These are phyloP conservation scores for Perizoma flavofasciatum DNA, from an alignment of 2,888 invertebrate species.

Conservation along the genomic window DNA sequence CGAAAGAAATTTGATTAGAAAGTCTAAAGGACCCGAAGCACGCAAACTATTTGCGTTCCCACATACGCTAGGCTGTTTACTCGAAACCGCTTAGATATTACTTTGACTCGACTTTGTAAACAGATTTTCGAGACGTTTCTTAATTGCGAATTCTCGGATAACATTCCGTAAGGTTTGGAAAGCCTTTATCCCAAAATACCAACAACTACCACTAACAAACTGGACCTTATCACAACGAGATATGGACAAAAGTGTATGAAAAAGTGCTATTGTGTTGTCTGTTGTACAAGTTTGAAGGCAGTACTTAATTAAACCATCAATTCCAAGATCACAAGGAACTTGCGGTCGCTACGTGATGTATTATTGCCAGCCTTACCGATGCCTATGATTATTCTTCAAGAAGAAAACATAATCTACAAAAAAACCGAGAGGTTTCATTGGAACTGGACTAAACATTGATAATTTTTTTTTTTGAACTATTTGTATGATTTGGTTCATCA, in stretches of 20 bases:
- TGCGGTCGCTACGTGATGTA: conserved; percentile 52
- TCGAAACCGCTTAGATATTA: conserved; percentile 37
- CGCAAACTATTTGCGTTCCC: conserved; percentile 49
- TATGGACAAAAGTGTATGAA: conserved; percentile 21
- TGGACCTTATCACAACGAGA: conserved; percentile 19
- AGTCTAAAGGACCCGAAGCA: conserved; percentile 42
- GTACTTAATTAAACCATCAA: conserved; percentile 75
- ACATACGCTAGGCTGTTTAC: conserved; percentile 36
- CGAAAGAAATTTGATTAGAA: conserved; percentile 38
- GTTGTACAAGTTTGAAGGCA: conserved; percentile 54
- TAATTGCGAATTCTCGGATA: conserved; percentile 74
- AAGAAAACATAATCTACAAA: conserved; percentile 11
- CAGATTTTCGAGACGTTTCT: conserved; percentile 69
- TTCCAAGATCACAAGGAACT: conserved; percentile 49
- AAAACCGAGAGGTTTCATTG: neutral
- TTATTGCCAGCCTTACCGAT: conserved; percentile 34
- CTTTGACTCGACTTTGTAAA: conserved; percentile 59
- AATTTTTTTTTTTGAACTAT: too few species aligned
- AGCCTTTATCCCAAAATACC: conserved; percentile 22
- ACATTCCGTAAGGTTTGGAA: conserved; percentile 47
- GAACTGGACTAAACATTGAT: neutral
- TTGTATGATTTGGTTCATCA: too few species aligned
- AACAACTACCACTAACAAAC: conserved; percentile 3
- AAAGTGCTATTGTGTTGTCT: conserved; percentile 4
- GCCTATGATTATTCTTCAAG: neutral